Percentiles rank a stretch among this genome's conserved stretches.
These are phyloP conservation scores for Oconnorella tubifera DNA, from an alignment of 2,888 invertebrate species.

Conservation along the genomic window DNA sequence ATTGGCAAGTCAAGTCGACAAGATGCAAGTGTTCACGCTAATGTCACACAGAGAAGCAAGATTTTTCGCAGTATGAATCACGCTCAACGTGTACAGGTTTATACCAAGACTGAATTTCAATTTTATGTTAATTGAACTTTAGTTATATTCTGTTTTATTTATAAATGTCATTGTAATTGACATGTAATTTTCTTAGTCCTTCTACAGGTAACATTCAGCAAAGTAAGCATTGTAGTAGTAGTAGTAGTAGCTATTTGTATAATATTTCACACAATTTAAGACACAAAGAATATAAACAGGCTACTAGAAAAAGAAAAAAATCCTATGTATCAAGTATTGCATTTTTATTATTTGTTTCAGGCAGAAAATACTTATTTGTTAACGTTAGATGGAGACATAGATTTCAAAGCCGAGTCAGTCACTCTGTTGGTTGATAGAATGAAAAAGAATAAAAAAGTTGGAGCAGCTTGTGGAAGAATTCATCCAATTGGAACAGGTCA, in stretches of 20 bases:
- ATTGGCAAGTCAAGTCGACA: slow-evolving; percentile 15
- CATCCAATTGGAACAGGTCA: slow-evolving; percentile 86
- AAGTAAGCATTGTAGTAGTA: no score
- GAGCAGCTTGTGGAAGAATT: slow-evolving; percentile 96
- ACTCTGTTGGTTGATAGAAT: slow-evolving; percentile 91
- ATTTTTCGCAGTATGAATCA: slow-evolving; percentile 38
- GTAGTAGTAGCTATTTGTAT: no score
- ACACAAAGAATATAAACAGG: no score
- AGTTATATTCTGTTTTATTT: no score
- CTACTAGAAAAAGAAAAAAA: slow-evolving; percentile 1
- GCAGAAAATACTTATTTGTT: slow-evolving; percentile 93
- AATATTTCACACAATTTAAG: no score
- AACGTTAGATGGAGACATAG: slow-evolving; percentile 95
- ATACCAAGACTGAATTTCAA: no score
- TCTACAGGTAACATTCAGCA: no score
- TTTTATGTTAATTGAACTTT: no score
- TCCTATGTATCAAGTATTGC: neutral
- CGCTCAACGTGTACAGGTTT: slow-evolving; percentile 33
- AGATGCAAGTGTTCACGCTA: slow-evolving; percentile 5
- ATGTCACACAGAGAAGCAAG: slow-evolving; percentile 32
- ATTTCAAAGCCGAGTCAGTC: slow-evolving; percentile 92
- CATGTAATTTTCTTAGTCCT: no score
- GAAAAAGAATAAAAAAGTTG: slow-evolving; percentile 93
- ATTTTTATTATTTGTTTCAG: no score
- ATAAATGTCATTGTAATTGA: no score